Evolutionary conservation across 2,888 invertebrate species (phyloP).

Genomic region (Brachyptera risi): DNA sequence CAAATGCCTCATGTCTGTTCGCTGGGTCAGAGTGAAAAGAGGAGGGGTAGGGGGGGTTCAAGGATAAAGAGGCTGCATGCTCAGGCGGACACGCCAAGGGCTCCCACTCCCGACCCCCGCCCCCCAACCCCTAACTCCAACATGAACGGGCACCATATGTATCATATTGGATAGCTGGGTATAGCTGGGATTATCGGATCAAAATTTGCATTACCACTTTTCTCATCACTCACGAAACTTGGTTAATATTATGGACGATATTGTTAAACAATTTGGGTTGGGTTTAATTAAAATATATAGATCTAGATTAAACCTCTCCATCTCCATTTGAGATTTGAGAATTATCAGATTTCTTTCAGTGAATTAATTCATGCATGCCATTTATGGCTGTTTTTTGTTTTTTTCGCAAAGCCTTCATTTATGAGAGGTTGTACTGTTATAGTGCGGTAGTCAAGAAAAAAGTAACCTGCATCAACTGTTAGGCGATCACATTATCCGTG

Average conservation of each 20-base stretch:
- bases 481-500: too few relatives aligned
- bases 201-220: constrained; percentile 19
- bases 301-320: too few relatives aligned
- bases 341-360: too few relatives aligned
- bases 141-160: constrained; percentile 12
- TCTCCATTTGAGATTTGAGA: too few relatives aligned
- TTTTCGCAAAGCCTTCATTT: too few relatives aligned
- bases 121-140: not conserved
- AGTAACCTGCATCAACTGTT: too few relatives aligned
- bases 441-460: too few relatives aligned
- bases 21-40: not conserved
- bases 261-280: constrained; percentile 12
- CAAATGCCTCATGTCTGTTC: constrained; percentile 18
- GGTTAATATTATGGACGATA: constrained; percentile 15
- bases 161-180: constrained; percentile 18
- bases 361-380: too few relatives aligned
- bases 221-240: not conserved
- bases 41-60: not conserved
- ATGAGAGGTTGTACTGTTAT: too few relatives aligned
- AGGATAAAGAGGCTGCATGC: constrained; percentile 11
- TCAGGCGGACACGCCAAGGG: constrained; percentile 13
- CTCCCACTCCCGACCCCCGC: not conserved
- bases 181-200: constrained; percentile 12
- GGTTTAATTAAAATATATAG: constrained; percentile 13
- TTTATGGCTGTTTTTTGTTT: too few relatives aligned